Evolutionary conservation across 1,140 invertebrate genomes (phyloP), one percentile per base, ranked within the genome.

Genomic region (Drosophila pallidifrons): DNA sequence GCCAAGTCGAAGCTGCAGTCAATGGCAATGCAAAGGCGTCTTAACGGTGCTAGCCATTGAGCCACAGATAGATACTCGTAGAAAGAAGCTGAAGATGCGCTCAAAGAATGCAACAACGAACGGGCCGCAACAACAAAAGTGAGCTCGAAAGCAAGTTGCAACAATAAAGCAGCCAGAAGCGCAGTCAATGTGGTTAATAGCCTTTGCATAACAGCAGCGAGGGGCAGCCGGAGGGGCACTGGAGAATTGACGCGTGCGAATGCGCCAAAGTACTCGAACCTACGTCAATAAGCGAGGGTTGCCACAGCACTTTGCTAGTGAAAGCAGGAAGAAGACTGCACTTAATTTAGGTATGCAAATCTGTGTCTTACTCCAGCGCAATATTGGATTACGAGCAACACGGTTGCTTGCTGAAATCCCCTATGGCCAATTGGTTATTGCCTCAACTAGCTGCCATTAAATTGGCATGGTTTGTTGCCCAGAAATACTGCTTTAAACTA

Each of bases 171-270:
- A 43, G 41, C 41, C 41, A 43, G 41, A 13, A 43, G 41, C 64
- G 20, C 66, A 71, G 55, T 71, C 63, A 45, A 75, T 77, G 77
- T 80, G 78, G 82, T 77, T 82, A 88, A 87, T 88, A 75, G 80
- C 73, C 69, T 71, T 87, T 87, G 71, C 85, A 87, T 87, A 87
- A 87, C 85, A 87, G 69, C 32, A 10, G 38, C 32, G 32, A 35
- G 52, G 20, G 63, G 49, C 46, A 66, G 52, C 54, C 10, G 28
- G 47, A 25, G 10, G 8, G 25, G 78, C 65, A 32, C 67, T 69
- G 83, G 80, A 87, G 88, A 87, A 87, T 87, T 88, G 83, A 77
- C 83, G 83, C 83, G 83, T 87, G 83, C 82, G 77, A 77, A 70
- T 55, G 63, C 55, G 35, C 43, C 66, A 71, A 71, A 58, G 43